phyloP scores from a whole-genome alignment of 2,888 invertebrate species.

The Trachelus iudaicus region DNA sequence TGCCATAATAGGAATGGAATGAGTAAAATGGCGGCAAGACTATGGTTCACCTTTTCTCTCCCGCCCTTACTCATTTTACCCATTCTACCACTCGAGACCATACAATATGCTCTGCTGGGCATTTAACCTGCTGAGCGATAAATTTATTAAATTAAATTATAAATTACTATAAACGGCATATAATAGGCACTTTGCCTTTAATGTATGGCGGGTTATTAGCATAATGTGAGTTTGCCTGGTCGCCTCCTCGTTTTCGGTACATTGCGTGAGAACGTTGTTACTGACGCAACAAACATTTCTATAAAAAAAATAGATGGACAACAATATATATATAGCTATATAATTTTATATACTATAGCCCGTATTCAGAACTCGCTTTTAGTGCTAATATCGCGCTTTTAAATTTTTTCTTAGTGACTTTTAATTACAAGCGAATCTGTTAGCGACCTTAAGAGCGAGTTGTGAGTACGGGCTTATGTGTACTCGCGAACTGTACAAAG shows the following conservation, averaged over 20 bases:
- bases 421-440: too few species aligned
- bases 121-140: conserved; percentile 34
- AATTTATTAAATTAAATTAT: conserved; percentile 37
- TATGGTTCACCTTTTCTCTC: background rate
- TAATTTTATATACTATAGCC: too few species aligned
- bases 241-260: conserved; percentile 2
- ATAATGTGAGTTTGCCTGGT: conserved; percentile 28
- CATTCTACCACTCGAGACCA: background rate
- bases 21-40: background rate
- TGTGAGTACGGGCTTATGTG: too few species aligned
- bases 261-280: background rate
- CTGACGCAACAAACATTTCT: background rate
- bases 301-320: background rate
- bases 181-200: conserved; percentile 33
- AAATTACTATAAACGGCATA: conserved; percentile 31
- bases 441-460: too few species aligned
- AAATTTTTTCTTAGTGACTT: too few species aligned
- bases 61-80: background rate
- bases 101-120: conserved; percentile 9
- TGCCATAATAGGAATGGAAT: background rate
- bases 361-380: too few species aligned
- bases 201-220: conserved; percentile 34
- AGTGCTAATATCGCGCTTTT: too few species aligned
- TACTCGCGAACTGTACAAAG: background rate
- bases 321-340: background rate